Conservation (phyloP, 1,140 invertebrate species). For the Heliconius hermathena region DNA sequence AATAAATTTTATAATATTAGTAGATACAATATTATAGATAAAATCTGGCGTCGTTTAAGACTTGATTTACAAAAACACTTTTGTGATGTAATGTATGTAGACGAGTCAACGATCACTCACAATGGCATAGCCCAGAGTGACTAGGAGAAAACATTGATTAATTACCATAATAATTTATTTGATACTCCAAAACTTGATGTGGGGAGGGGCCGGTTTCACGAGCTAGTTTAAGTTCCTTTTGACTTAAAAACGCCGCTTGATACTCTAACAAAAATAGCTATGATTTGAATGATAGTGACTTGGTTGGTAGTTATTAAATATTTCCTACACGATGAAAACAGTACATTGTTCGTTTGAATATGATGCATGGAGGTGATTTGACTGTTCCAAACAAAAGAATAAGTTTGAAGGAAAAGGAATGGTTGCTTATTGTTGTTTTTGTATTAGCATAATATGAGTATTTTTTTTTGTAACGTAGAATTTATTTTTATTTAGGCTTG, state of each 20-base stretch:
- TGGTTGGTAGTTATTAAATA: conserved; percentile 63
- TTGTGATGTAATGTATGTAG: conserved; percentile 56
- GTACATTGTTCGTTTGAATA: conserved; percentile 73
- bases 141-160: conserved; percentile 82
- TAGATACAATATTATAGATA: conserved; percentile 52
- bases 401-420: conserved; percentile 73
- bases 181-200: conserved; percentile 81
- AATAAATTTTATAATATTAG: background rate
- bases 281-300: conserved; percentile 55
- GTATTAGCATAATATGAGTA: conserved; percentile 70
- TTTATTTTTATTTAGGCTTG: conserved; percentile 76
- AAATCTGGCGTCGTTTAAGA: conserved; percentile 55
- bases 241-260: conserved; percentile 68
- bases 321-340: conserved; percentile 76
- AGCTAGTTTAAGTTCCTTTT: conserved; percentile 71
- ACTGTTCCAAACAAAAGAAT: conserved; percentile 79
- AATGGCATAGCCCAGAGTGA: conserved; percentile 73
- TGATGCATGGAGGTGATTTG: conserved; percentile 79
- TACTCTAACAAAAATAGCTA: conserved; percentile 55
- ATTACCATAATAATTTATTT: conserved; percentile 82
- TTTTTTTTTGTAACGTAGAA: conserved; percentile 52
- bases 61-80: conserved; percentile 61
- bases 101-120: conserved; percentile 78
- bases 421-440: conserved; percentile 68
- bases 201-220: conserved; percentile 72